Base-by-base conservation (phyloP, 2,797 vertebrate genomes). In the Manis crassicaudata region DNA sequence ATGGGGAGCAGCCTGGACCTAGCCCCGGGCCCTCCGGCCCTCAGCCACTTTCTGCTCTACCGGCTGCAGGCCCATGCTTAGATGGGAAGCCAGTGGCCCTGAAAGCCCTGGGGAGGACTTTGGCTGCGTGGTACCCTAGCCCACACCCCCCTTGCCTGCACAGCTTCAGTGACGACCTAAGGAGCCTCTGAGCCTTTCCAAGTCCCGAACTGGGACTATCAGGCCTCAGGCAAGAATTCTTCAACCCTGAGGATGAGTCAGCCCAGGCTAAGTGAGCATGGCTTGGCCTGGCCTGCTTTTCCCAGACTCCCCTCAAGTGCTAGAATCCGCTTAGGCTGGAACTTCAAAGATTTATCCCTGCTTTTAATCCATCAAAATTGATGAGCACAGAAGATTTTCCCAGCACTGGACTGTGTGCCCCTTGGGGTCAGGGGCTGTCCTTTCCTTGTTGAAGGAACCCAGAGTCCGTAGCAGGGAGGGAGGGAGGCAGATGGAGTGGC, bases 331-430 rank as follows among this genome's bases (percentile, higher is more conserved):
- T 54, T 20, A 43, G 83, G 40, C 3, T 77, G 62, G 46, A 82
- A 63, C 52, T 37, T 68, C 62, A 95, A 92, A 73, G 27, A 54
- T 56, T n/a, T 2, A 50, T 6, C 27, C 75, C 76, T 91, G 67
- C 37, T 58, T 82, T 73, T 67, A 85, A 88, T 32, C n/a, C 40
- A 43, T 32, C n/a, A 25, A 20, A 35, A 35, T 14, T 35, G 10
- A 25, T 76, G 91, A 70, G 25, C 10, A 23, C 25, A 13, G 63
- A 18, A 35, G 52, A 3, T n/a, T 92, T 76, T 75, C n/a, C 73
- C 56, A 50, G 43, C 70, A 17, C 32, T 81, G 80, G 32, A 46
- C n/a, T 73, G 7, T 20, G 46, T 23, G 20, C 21, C 65, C 6
- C 16, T 9, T 0, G 5, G 73, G 50, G 67, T 60, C 13, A 18